Conservation (phyloP, 2,113 vertebrate species). For the Archilochus colubris region DNA sequence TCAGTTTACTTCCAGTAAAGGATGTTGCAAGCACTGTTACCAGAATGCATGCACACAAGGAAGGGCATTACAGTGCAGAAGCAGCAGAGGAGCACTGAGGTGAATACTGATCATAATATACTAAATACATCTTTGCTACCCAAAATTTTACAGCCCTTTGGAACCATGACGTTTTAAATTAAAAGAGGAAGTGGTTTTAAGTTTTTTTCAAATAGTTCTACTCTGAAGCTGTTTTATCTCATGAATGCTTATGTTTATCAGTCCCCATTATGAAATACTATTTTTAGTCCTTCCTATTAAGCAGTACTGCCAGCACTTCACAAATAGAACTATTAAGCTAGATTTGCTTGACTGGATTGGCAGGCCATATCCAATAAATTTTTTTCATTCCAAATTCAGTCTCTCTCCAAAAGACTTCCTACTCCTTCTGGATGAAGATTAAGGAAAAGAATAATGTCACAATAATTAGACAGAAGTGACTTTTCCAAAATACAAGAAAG, state of each 20-base stretch:
- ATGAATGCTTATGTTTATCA: background rate
- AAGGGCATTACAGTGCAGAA: too few relatives aligned
- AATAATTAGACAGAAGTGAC: background rate
- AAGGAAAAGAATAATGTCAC: too few relatives aligned
- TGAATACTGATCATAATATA: fast-evolving
- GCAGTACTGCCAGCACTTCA: background rate
- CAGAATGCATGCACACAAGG: fast-evolving
- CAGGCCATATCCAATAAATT: background rate
- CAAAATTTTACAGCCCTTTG: background rate
- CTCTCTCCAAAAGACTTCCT: too few relatives aligned
- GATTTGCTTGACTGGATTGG: background rate
- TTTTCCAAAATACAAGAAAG: background rate
- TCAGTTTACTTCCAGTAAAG: background rate
- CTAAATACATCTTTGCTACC: too few relatives aligned
- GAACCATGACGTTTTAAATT: background rate
- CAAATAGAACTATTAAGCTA: background rate
- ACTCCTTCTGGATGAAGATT: too few relatives aligned
- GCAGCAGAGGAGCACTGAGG: background rate
- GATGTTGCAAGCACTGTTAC: fast-evolving
- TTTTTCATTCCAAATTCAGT: background rate
- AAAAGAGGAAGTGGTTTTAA: background rate
- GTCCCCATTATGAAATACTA: background rate
- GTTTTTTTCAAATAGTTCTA: background rate
- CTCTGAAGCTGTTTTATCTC: background rate
- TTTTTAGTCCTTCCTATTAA: background rate